Percentiles rank a stretch among this genome's conserved stretches.
phyloP scores from a whole-genome alignment of 2,797 vertebrate genomes.

The Remorina albescens region DNA sequence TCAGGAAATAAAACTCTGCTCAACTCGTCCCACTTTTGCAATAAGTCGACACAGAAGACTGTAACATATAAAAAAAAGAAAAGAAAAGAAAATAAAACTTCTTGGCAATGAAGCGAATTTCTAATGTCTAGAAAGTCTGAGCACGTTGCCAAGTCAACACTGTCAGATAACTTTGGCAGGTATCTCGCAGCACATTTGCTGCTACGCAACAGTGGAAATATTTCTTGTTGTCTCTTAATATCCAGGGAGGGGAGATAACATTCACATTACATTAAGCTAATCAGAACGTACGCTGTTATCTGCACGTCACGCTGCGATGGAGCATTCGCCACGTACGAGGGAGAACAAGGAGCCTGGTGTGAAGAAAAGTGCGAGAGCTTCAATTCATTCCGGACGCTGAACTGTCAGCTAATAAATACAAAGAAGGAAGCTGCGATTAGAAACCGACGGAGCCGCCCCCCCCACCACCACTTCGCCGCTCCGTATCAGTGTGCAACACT shows the following conservation, averaged over 20 bases:
- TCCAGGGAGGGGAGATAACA: constrained; percentile 20
- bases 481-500: constrained; percentile 56
- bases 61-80: too few species aligned
- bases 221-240: constrained; percentile 30
- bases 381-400: constrained; percentile 46
- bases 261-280: constrained; percentile 30
- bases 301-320: constrained; percentile 20
- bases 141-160: constrained; percentile 23
- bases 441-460: constrained; percentile 37
- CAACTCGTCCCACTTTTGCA: background rate
- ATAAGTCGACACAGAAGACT: background rate
- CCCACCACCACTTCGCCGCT: constrained; percentile 33
- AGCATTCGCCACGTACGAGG: constrained; percentile 42
- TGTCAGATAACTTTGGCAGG: constrained; percentile 30
- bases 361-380: constrained; percentile 51
- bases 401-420: constrained; percentile 59
- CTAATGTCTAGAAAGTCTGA: constrained; percentile 9
- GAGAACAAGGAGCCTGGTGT: constrained; percentile 40
- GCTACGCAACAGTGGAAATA: constrained; percentile 60
- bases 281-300: constrained; percentile 46
- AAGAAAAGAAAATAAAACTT: constrained; percentile 9
- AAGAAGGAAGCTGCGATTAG: constrained; percentile 38
- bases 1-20: background rate
- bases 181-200: constrained; percentile 34
- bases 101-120: constrained; percentile 12